Evolutionary conservation across 2,888 invertebrate genomes (phyloP).

Genomic region (Drosophila mimica): DNA sequence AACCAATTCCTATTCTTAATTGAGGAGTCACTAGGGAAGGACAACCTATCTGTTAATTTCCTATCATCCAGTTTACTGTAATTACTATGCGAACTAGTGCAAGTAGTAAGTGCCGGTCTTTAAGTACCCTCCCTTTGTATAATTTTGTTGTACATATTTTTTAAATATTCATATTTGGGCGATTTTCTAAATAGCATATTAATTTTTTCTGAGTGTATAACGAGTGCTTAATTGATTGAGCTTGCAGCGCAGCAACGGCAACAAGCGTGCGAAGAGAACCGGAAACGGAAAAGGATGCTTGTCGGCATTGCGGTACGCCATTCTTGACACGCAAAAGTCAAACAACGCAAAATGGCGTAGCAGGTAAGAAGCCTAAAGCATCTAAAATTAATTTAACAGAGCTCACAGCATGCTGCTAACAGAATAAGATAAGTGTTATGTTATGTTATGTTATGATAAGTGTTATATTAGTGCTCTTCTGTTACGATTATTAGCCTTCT

Average conservation of each 20-base stretch:
- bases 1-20: neutral
- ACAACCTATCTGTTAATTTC: neutral
- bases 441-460: neutral
- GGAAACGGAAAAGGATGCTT: slow-evolving; percentile 46
- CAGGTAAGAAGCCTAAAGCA: slow-evolving; percentile 25
- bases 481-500: neutral
- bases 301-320: slow-evolving; percentile 70
- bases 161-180: neutral
- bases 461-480: neutral
- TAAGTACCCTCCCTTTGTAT: accelerated
- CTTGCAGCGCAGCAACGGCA: slow-evolving; percentile 32
- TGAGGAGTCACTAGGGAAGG: neutral
- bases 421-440: neutral
- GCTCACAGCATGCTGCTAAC: neutral
- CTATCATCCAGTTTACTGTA: neutral
- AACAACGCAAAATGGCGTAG: slow-evolving; percentile 33
- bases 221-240: slow-evolving; percentile 23
- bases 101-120: neutral
- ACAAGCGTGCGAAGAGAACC: slow-evolving; percentile 1
- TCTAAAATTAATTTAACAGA: neutral
- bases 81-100: neutral
- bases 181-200: too few species aligned
- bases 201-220: neutral
- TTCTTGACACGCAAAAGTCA: slow-evolving; percentile 45
- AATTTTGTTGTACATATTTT: neutral